Evolutionary conservation across 1,140 invertebrate species (phyloP).

Genomic region (Drosophila aff.): DNA sequence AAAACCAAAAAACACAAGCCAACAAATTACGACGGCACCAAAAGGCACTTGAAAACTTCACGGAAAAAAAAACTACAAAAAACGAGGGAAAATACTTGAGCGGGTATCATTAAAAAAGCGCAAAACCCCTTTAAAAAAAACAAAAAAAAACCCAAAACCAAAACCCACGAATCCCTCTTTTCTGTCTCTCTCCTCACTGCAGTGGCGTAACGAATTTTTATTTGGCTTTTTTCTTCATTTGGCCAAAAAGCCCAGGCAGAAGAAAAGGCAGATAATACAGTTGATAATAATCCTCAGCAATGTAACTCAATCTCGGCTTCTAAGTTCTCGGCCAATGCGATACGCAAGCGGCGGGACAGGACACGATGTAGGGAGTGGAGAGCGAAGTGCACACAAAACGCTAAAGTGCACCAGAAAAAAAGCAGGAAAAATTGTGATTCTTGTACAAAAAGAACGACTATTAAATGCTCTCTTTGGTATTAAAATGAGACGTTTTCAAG

Average conservation of each 20-base stretch:
- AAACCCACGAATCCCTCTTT: conserved; percentile 47
- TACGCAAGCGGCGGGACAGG: conserved; percentile 57
- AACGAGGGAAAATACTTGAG: conserved; percentile 31
- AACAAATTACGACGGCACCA: conserved; percentile 67
- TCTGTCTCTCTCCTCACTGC: conserved; percentile 17
- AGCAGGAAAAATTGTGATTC: conserved; percentile 3
- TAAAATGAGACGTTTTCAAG: too few species aligned
- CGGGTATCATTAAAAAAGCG: conserved; percentile 70
- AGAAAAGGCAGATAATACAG: conserved; percentile 69
- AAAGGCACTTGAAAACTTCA: conserved; percentile 34
- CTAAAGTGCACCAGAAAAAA: conserved; percentile 35
- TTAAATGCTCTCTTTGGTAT: neutral
- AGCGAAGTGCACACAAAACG: conserved; percentile 5
- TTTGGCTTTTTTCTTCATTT: conserved; percentile 60
- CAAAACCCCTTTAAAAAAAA: conserved; percentile 41
- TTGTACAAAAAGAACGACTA: neutral
- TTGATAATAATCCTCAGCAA: conserved; percentile 83
- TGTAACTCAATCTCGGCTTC: conserved; percentile 80
- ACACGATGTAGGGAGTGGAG: conserved; percentile 36
- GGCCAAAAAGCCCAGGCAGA: conserved; percentile 28
- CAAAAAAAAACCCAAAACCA: conserved; percentile 44
- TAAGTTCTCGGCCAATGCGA: conserved; percentile 64
- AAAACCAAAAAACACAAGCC: conserved; percentile 8
- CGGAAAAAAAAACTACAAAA: conserved; percentile 1
- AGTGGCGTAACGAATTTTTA: conserved; percentile 80